Percentiles rank a stretch among this genome's conserved stretches.
Evolutionary conservation across 2,113 vertebrate species (phyloP).

Genomic region (Sorex fumeus): DNA sequence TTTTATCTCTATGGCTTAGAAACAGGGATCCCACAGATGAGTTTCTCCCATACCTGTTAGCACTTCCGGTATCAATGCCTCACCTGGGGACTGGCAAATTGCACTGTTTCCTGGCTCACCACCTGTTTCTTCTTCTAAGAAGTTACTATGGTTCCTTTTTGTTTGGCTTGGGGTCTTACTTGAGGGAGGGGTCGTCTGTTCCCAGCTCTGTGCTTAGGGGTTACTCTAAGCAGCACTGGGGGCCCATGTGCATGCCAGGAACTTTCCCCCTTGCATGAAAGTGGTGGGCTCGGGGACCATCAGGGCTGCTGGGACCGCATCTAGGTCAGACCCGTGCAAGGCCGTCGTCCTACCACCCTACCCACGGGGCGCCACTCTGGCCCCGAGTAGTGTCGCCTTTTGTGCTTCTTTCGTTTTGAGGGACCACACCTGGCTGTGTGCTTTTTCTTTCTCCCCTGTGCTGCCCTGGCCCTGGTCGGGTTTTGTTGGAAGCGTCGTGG

Average conservation of each 20-base stretch:
- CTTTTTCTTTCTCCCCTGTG: too few relatives aligned
- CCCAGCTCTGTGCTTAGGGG: neutral
- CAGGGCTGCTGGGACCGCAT: neutral
- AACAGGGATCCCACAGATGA: constrained; percentile 7
- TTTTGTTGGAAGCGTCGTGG: too few relatives aligned
- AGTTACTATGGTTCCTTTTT: too few relatives aligned
- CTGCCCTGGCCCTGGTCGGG: too few relatives aligned
- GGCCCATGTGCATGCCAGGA: too few relatives aligned
- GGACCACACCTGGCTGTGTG: too few relatives aligned
- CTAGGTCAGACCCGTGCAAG: too few relatives aligned
- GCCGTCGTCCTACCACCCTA: too few relatives aligned
- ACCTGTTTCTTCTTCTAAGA: constrained; percentile 39
- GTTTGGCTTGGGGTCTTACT: too few relatives aligned
- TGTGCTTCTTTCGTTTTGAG: neutral
- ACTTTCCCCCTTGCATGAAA: constrained; percentile 37
- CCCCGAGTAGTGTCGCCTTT: constrained; percentile 36
- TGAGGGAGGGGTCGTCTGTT: too few relatives aligned
- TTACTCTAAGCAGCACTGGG: neutral
- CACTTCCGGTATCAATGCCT: constrained; percentile 4
- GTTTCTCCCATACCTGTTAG: constrained; percentile 25
- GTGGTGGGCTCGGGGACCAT: too few relatives aligned
- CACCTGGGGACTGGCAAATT: constrained; percentile 61
- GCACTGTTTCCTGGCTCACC: neutral
- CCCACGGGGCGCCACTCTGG: neutral
- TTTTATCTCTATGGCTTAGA: constrained; percentile 22